Evolutionary conservation across 1,140 invertebrate genomes (phyloP).

Genomic region (Drosophila insularis): DNA sequence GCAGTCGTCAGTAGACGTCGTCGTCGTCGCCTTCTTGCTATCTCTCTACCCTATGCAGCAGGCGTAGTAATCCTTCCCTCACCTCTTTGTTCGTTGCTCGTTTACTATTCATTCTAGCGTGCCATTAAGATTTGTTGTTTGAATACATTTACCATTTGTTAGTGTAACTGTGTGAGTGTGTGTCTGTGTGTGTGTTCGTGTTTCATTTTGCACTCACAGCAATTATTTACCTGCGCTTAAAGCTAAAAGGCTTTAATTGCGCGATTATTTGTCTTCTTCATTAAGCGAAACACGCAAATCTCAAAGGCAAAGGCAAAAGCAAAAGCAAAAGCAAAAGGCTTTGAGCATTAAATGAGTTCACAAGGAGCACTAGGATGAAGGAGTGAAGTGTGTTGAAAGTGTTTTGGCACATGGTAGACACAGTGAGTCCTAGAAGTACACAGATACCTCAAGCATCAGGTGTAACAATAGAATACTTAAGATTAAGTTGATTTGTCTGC

Average conservation of each 20-base stretch:
- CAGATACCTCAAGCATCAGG: conserved; percentile 16
- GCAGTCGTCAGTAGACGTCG: background rate
- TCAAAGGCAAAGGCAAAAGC: conserved; percentile 68
- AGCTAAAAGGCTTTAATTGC: conserved; percentile 82
- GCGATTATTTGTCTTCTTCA: conserved; percentile 82
- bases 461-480: background rate
- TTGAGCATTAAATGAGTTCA: conserved; percentile 32
- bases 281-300: conserved; percentile 82
- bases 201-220: conserved; percentile 75
- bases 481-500: background rate
- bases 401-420: conserved; percentile 18
- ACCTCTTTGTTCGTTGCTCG: conserved; percentile 46
- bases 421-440: conserved; percentile 54
- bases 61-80: background rate
- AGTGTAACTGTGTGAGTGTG: conserved; percentile 39
- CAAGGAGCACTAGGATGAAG: conserved; percentile 1
- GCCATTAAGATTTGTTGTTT: conserved; percentile 81
- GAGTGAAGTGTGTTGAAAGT: background rate
- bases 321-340: conserved; percentile 42
- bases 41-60: conserved; percentile 37
- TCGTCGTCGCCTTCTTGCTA: conserved; percentile 36
- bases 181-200: conserved; percentile 42
- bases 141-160: conserved; percentile 81
- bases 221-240: conserved; percentile 82
- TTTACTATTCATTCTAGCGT: conserved; percentile 80